These are phyloP conservation scores for Nudaria mundana DNA, from an alignment of 2,888 invertebrate genomes.

Conservation along the genomic window DNA sequence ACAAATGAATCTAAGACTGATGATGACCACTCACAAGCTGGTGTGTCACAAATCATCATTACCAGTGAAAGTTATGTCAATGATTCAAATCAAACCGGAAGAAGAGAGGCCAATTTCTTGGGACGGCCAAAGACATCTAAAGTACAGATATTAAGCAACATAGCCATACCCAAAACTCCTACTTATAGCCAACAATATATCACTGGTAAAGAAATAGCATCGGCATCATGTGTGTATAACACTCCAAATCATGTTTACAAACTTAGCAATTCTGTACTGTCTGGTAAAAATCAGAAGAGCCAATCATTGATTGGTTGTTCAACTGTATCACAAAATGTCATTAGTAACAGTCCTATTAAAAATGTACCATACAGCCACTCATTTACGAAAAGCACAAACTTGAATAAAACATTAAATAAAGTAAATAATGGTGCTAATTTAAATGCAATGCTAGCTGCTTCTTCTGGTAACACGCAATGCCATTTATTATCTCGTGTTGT, in stretches of 20 bases:
- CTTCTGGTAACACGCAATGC: constrained; percentile 68
- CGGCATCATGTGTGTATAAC: constrained; percentile 65
- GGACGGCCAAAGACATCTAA: constrained; percentile 66
- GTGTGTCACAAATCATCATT: constrained; percentile 73
- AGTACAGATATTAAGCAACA: constrained; percentile 76
- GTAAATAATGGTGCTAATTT: constrained; percentile 76
- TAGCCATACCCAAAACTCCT: constrained; percentile 70
- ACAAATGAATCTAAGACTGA: constrained; percentile 57
- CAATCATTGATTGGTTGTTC: constrained; percentile 70
- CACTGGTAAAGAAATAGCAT: constrained; percentile 59
- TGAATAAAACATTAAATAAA: constrained; percentile 65
- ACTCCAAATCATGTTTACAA: constrained; percentile 73
- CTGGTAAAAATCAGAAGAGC: constrained; percentile 63
- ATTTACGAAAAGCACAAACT: constrained; percentile 66
- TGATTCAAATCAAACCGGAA: constrained; percentile 53
- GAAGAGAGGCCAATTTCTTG: constrained; percentile 67
- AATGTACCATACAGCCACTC: constrained; percentile 69
- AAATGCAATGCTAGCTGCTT: constrained; percentile 66
- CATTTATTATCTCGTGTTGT: constrained; percentile 74
- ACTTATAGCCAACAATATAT: constrained; percentile 66
- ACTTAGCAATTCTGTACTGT: constrained; percentile 67
- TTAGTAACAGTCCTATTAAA: constrained; percentile 67
- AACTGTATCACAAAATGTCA: constrained; percentile 56
- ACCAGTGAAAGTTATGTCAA: constrained; percentile 71
- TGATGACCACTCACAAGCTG: constrained; percentile 59